Evolutionary conservation across 2,113 vertebrate species (phyloP).

Genomic region (Ctenodactylus gundi): DNA sequence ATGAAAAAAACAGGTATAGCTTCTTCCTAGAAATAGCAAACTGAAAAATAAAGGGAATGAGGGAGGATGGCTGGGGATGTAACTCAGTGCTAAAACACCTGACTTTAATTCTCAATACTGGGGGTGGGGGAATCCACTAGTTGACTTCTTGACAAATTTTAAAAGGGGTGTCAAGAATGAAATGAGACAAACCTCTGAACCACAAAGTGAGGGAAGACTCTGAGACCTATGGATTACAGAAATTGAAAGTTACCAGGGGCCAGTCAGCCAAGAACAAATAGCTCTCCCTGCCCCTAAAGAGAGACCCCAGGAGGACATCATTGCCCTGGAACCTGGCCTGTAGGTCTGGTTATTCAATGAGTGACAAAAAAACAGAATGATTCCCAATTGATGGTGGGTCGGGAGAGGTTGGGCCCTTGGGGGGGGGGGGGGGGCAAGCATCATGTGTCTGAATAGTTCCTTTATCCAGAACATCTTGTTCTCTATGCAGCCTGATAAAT

Average conservation of each 20-base stretch:
- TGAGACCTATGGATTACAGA: neutral
- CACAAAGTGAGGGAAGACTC: neutral
- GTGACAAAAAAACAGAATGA: neutral
- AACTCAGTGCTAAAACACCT: neutral
- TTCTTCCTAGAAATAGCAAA: constrained; percentile 20
- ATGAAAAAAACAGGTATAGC: neutral
- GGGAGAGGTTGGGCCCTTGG: neutral
- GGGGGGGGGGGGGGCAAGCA: neutral
- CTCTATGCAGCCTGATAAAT: constrained; percentile 30
- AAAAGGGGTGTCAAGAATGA: neutral
- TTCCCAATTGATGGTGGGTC: neutral
- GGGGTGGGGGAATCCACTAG: too few relatives aligned
- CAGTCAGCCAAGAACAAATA: neutral
- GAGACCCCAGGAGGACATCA: neutral
- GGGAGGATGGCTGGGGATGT: too few relatives aligned
- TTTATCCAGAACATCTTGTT: constrained; percentile 52
- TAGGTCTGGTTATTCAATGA: neutral
- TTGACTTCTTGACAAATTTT: neutral
- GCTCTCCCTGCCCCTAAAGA: neutral
- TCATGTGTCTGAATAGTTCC: constrained; percentile 3
- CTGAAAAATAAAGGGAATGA: too few relatives aligned
- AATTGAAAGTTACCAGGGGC: neutral
- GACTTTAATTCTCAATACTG: neutral
- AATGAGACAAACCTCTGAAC: neutral
- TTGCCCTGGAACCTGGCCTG: neutral